Percentiles rank a stretch among this genome's conserved stretches.
These are phyloP conservation scores for Urocynchramus pylzowi DNA, from an alignment of 2,113 vertebrate species.

Conservation along the genomic window DNA sequence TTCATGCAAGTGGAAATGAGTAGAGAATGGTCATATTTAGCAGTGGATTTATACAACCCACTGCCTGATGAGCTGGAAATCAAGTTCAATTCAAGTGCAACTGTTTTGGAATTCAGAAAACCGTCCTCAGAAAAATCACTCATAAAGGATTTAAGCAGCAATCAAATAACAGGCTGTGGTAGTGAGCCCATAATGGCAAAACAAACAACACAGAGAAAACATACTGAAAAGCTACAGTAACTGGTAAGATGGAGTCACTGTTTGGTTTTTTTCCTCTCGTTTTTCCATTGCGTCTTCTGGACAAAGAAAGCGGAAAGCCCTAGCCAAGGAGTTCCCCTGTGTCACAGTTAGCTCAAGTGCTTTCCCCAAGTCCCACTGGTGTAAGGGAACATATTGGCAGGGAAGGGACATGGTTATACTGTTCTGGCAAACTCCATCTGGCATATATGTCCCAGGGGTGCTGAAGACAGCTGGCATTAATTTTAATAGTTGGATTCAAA, in stretches of 20 bases:
- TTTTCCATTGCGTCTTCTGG: not conserved
- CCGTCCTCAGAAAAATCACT: not conserved
- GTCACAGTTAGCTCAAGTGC: constrained; percentile 32
- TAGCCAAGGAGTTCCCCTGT: constrained; percentile 10
- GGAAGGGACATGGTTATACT: constrained; percentile 4
- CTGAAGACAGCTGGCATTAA: constrained; percentile 42
- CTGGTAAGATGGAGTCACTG: not conserved
- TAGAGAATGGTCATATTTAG: not conserved
- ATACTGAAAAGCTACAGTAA: not conserved
- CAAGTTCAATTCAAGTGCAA: not conserved
- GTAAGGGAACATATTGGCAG: constrained; percentile 36
- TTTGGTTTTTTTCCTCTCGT: not conserved
- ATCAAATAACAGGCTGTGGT: not conserved
- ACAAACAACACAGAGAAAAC: not conserved
- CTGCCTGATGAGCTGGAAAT: not conserved
- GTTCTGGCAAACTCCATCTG: constrained; percentile 59
- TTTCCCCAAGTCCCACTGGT: constrained; percentile 23
- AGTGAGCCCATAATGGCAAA: not conserved
- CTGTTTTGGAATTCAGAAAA: not conserved
- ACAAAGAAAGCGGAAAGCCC: not conserved
- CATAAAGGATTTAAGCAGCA: not conserved
- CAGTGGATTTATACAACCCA: not conserved
- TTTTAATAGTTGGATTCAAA: constrained; percentile 8
- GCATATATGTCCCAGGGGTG: not conserved
- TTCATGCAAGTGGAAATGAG: not conserved